A percentile compares a stretch with the other conserved stretches of the same genome.
phyloP scores from a whole-genome alignment of 1,140 invertebrate genomes.

The Vanessa tameamea region DNA sequence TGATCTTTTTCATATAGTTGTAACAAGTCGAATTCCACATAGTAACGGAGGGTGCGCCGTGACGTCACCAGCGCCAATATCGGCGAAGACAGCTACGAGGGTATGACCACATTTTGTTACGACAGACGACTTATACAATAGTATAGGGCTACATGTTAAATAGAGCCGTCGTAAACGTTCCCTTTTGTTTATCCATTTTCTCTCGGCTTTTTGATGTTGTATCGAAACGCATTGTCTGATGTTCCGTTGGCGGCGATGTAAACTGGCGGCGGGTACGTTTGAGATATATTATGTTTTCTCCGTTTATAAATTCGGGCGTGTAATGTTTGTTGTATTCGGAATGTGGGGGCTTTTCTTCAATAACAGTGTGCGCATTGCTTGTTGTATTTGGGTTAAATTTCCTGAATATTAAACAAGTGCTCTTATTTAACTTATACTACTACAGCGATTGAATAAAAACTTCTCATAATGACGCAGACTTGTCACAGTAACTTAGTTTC shows the following conservation, averaged over 20 bases:
- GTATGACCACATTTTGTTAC: slow-evolving; percentile 27
- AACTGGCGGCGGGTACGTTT: slow-evolving; percentile 21
- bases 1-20: slow-evolving; percentile 29
- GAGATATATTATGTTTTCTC: background rate
- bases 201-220: slow-evolving; percentile 15
- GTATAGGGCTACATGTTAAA: slow-evolving; percentile 5
- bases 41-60: slow-evolving; percentile 35
- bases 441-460: no score
- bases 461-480: no score
- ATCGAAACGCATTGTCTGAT: slow-evolving; percentile 12
- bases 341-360: background rate
- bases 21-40: slow-evolving; percentile 23
- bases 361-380: background rate
- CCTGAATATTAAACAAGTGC: no score
- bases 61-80: slow-evolving; percentile 31
- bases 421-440: no score
- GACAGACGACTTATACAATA: slow-evolving; percentile 13
- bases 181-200: slow-evolving; percentile 29
- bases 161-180: slow-evolving; percentile 27
- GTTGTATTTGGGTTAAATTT: background rate
- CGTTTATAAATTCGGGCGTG: background rate
- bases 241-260: slow-evolving; percentile 23
- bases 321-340: background rate
- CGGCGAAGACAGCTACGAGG: slow-evolving; percentile 12
- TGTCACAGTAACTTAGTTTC: no score